Base-by-base conservation (phyloP, 2,113 vertebrate genomes). In the Syngnathus floridae region DNA sequence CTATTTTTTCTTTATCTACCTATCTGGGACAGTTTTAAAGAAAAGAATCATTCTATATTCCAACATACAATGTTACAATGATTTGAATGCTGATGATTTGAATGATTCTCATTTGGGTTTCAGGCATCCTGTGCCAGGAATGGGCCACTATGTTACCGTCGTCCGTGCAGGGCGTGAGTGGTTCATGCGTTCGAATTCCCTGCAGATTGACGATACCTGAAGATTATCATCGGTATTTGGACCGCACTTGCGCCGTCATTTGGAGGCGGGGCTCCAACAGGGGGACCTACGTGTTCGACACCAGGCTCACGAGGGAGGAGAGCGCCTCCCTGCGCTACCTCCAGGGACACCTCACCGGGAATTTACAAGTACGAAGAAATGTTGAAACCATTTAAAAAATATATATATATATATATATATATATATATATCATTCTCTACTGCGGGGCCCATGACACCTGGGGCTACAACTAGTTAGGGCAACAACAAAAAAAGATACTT, bases 161-260 rank as follows among this genome's bases (percentile, higher is more conserved):
- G 64, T 59, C 31, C 5, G 46, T 87, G 0, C 62, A 71, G n/a
- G 83, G 49, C 7, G 72, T 87, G 7, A 74, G 68, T 46, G 83
- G 87, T 35, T 87, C 87, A 1, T 90, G 88, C 51, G 66, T 84
- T 56, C 37, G 40, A 8, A 64, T 88, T 68, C 79, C 69, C 58
- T 89, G 87, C 73, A 69, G 41, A 2, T 89, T 88, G 69, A 68
- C 4, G 14, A 1, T 85, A 21, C 22, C 19, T 22, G 11, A 62
- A 1, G 6, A 5, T 8, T 72, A 5, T 8, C 70, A 86, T 2
- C 0, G 7, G 0, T 0, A 60, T 57, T 69, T 89, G 64, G 77
- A 84, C 40, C 46, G 62, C 4, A 67, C 80, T 0, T 86, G 84
- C 22, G 72, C 49, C 66, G 83, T 66, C 72, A 76, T 84, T 35